Evolutionary conservation across 2,888 invertebrate species (phyloP).

Genomic region (Amphipoea oculea): DNA sequence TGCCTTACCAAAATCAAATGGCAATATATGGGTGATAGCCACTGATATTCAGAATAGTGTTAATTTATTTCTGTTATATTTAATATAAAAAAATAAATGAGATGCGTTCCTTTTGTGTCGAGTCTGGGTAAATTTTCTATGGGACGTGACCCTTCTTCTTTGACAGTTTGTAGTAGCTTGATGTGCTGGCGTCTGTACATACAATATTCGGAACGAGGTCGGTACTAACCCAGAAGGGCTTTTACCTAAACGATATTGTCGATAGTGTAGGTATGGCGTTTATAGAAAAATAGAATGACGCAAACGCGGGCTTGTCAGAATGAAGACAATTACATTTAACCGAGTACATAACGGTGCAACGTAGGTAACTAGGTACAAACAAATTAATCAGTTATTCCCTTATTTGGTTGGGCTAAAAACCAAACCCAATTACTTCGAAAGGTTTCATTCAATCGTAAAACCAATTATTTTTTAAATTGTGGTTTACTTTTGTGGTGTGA

Average conservation of each 20-base stretch:
- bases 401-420: background rate
- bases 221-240: background rate
- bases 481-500: background rate
- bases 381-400: background rate
- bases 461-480: background rate
- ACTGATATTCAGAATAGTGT: too few relatives aligned
- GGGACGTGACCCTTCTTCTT: too few relatives aligned
- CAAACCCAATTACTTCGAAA: background rate
- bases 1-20: too few relatives aligned
- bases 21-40: too few relatives aligned
- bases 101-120: too few relatives aligned
- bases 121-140: too few relatives aligned
- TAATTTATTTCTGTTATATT: too few relatives aligned
- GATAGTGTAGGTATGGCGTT: background rate
- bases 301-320: background rate
- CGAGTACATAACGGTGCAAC: background rate
- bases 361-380: background rate
- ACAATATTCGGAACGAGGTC: too few relatives aligned
- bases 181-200: too few relatives aligned
- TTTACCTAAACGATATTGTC: background rate
- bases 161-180: too few relatives aligned
- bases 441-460: constrained; percentile 11
- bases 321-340: background rate
- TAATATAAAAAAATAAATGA: too few relatives aligned
- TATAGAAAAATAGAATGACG: constrained; percentile 11